A percentile compares a stretch with the other conserved stretches of the same genome.
Evolutionary conservation across 2,797 vertebrate species (phyloP).

Genomic region (Apogon hyalosoma): DNA sequence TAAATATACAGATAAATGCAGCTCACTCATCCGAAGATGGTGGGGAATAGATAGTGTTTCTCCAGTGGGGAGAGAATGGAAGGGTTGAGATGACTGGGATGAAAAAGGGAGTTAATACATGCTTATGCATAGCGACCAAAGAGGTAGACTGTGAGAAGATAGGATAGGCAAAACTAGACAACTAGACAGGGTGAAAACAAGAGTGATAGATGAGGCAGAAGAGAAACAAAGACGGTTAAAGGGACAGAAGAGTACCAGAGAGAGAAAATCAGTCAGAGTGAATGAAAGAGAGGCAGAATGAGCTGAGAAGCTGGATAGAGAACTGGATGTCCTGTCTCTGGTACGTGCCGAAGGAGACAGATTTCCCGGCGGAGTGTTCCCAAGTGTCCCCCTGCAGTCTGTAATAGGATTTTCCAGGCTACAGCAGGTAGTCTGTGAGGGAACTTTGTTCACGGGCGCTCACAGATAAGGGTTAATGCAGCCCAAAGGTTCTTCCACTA

Average conservation of each 20-base stretch:
- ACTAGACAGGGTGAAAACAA: slow-evolving; percentile 62
- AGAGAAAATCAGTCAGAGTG: slow-evolving; percentile 70
- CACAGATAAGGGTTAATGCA: slow-evolving; percentile 79
- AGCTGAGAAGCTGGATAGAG: slow-evolving; percentile 54
- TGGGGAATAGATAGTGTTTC: slow-evolving; percentile 66
- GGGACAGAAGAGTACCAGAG: slow-evolving; percentile 57
- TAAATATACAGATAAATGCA: slow-evolving; percentile 62
- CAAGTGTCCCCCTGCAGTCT: slow-evolving; percentile 70
- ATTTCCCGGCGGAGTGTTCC: slow-evolving; percentile 72
- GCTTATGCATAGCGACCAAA: slow-evolving; percentile 38
- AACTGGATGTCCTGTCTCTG: slow-evolving; percentile 72
- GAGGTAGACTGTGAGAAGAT: slow-evolving; percentile 53
- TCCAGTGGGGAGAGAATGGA: slow-evolving; percentile 17
- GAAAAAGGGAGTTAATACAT: slow-evolving; percentile 45
- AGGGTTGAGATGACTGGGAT: slow-evolving; percentile 25
- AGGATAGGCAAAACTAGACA: slow-evolving; percentile 62
- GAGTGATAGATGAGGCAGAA: slow-evolving; percentile 73
- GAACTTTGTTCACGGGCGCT: slow-evolving; percentile 76
- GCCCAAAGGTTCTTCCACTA: slow-evolving; percentile 72
- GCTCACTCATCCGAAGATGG: slow-evolving; percentile 59
- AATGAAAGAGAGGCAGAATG: slow-evolving; percentile 68
- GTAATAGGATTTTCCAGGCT: slow-evolving; percentile 83
- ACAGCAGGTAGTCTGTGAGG: slow-evolving; percentile 80
- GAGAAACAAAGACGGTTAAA: slow-evolving; percentile 66
- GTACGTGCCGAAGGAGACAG: slow-evolving; percentile 72